These are phyloP conservation scores for Deroplatys truncata DNA, from an alignment of 2,888 invertebrate genomes.

Conservation along the genomic window DNA sequence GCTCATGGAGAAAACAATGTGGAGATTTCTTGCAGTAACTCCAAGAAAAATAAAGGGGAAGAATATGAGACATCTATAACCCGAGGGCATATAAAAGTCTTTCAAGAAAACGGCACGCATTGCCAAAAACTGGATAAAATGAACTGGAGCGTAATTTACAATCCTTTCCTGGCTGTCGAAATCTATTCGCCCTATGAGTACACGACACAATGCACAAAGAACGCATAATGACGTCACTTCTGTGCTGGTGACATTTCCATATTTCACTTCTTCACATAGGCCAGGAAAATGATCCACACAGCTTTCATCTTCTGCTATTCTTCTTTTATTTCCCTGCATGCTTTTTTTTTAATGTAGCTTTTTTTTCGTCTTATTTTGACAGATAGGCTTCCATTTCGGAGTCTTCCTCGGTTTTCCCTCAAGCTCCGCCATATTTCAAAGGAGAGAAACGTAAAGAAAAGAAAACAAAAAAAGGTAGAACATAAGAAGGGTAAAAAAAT, in stretches of 20 bases:
- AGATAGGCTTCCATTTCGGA: slow-evolving; percentile 1
- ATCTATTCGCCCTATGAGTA: not conserved
- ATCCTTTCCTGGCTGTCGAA: not conserved
- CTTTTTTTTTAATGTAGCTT: not conserved
- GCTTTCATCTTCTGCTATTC: not conserved
- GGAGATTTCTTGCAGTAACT: too few relatives aligned
- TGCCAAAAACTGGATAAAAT: not conserved
- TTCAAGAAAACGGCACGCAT: not conserved
- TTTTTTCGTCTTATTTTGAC: slow-evolving; percentile 15
- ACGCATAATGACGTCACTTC: not conserved
- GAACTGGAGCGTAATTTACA: not conserved
- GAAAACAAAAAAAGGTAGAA: slow-evolving; percentile 9
- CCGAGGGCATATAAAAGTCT: too few relatives aligned
- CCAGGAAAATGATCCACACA: not conserved
- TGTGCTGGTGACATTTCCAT: not conserved
- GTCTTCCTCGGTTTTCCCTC: slow-evolving; percentile 11
- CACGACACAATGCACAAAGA: not conserved
- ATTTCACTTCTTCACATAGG: not conserved
- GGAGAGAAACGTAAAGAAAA: slow-evolving; percentile 11
- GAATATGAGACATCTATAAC: too few relatives aligned
- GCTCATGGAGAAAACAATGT: too few relatives aligned
- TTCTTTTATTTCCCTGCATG: not conserved
- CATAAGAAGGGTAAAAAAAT: slow-evolving; percentile 8
- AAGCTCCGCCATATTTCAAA: slow-evolving; percentile 19
- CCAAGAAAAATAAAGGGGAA: too few relatives aligned